These are phyloP conservation scores for Nephrotoma appendiculata DNA, from an alignment of 2,888 invertebrate genomes.

Conservation along the genomic window DNA sequence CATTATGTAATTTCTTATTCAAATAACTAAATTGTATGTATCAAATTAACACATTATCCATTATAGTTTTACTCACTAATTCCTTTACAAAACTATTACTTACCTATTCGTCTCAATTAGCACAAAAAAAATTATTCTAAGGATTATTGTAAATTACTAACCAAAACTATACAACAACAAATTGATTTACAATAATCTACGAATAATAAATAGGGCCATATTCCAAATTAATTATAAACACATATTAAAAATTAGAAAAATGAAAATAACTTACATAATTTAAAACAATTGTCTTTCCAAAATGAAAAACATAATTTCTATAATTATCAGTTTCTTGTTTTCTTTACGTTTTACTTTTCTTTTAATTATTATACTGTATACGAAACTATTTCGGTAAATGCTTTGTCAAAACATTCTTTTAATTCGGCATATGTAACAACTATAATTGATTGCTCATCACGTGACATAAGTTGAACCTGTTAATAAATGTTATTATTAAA, in stretches of 20 bases:
- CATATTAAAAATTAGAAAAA: not conserved
- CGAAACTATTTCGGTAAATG: slow-evolving; percentile 63
- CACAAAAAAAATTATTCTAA: not conserved
- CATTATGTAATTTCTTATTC: too few species aligned
- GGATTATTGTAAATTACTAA: not conserved
- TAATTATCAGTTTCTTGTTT: not conserved
- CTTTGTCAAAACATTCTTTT: slow-evolving; percentile 86
- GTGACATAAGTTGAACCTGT: slow-evolving; percentile 88
- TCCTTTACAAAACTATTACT: not conserved
- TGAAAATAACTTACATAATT: not conserved
- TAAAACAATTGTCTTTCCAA: not conserved
- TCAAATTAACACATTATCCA: not conserved
- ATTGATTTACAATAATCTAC: not conserved
- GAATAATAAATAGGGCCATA: not conserved
- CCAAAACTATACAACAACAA: not conserved
- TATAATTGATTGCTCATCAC: slow-evolving; percentile 91
- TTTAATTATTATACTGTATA: slow-evolving; percentile 1
- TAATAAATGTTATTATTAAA: slow-evolving; percentile 15
- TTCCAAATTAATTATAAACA: not conserved
- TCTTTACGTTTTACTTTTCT: not conserved
- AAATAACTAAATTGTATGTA: too few species aligned
- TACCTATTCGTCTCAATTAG: not conserved
- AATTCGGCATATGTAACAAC: slow-evolving; percentile 92
- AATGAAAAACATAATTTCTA: not conserved
- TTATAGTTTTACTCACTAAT: not conserved